A percentile compares a stretch with the other conserved stretches of the same genome.
These are phyloP conservation scores for Sebastes vulpes DNA, from an alignment of 2,797 vertebrate genomes.

Conservation along the genomic window DNA sequence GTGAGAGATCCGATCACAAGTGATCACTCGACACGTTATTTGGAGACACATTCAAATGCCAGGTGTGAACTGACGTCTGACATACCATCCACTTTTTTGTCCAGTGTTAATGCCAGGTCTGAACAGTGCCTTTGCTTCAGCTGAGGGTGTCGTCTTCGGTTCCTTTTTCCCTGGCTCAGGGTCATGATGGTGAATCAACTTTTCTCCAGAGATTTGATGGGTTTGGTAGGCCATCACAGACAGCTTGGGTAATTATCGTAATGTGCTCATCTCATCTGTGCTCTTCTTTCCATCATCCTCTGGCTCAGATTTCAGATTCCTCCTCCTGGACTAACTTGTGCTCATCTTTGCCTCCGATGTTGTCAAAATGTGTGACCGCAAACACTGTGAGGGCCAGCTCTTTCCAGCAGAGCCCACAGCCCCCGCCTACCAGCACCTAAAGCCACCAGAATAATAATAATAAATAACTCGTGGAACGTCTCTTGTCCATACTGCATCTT, in stretches of 20 bases:
- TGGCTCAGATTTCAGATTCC: constrained; percentile 43
- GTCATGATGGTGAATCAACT: constrained; percentile 27
- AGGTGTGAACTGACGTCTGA: neutral
- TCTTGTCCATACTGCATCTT: neutral
- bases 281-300: constrained; percentile 35
- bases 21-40: neutral
- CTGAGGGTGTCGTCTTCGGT: constrained; percentile 5
- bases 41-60: neutral
- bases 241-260: constrained; percentile 30
- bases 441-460: neutral
- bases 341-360: constrained; percentile 35
- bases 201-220: constrained; percentile 33
- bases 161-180: constrained; percentile 31
- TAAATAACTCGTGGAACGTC: neutral
- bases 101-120: neutral
- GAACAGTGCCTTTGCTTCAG: neutral
- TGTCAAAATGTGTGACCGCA: constrained; percentile 41
- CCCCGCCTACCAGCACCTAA: constrained; percentile 15
- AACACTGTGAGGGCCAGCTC: neutral
- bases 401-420: constrained; percentile 29
- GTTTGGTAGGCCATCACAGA: constrained; percentile 40
- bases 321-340: constrained; percentile 13
- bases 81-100: neutral
- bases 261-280: constrained; percentile 51
- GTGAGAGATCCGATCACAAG: neutral